phyloP scores from a whole-genome alignment of 1,140 invertebrate species.

The Sitobion miscanthi region DNA sequence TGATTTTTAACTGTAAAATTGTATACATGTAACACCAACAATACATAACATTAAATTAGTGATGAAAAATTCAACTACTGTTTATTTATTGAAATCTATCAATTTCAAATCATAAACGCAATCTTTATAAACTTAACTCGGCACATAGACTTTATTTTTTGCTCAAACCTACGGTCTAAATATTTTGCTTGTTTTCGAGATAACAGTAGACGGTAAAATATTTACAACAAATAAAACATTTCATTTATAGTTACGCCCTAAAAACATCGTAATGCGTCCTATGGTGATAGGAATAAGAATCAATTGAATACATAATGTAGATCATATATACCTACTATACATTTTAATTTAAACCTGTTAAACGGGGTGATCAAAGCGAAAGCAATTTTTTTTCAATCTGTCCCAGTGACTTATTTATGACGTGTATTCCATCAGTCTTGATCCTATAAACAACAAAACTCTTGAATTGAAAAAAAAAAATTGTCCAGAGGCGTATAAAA shows the following conservation, averaged over 20 bases:
- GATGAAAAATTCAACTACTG: neutral
- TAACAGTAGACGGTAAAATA: neutral
- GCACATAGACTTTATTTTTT: neutral
- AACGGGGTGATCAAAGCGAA: neutral
- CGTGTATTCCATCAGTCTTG: neutral
- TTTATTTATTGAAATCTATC: neutral
- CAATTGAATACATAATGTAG: neutral
- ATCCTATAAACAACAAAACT: neutral
- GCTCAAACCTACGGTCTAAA: neutral
- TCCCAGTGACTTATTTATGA: neutral
- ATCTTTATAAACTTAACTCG: neutral
- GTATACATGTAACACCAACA: neutral
- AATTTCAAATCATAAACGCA: neutral
- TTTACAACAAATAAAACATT: neutral
- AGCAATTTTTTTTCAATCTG: neutral
- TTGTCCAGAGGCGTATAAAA: neutral
- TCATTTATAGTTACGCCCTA: neutral
- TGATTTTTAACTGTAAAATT: neutral
- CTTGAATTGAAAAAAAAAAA: conserved; percentile 7
- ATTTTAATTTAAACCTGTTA: conserved; percentile 2
- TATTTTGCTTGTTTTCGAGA: neutral
- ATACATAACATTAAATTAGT: neutral
- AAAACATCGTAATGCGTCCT: neutral
- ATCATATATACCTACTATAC: neutral
- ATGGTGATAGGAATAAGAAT: neutral